Conservation (phyloP, 2,797 vertebrate species). For the Paramormyrops hopkinsi region DNA sequence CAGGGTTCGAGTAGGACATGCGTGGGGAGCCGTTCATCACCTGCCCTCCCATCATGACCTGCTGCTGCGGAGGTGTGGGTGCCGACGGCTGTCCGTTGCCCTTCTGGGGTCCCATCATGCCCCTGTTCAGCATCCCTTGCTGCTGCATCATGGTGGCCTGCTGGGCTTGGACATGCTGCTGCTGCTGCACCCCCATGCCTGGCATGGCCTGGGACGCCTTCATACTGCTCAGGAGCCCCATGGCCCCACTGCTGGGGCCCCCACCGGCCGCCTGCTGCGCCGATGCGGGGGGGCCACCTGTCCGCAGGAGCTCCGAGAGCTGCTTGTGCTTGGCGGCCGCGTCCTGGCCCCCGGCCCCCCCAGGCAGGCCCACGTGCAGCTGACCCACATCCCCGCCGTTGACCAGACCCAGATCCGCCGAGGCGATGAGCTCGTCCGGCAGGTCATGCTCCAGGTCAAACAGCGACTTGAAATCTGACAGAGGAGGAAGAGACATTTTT, state of each 20-base stretch:
- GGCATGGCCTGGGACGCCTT: constrained; percentile 74
- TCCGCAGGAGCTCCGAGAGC: constrained; percentile 85
- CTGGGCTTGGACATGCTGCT: constrained; percentile 32
- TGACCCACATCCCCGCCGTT: constrained; percentile 84
- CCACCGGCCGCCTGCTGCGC: constrained; percentile 38
- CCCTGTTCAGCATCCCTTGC: constrained; percentile 66
- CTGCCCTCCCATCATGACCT: constrained; percentile 85
- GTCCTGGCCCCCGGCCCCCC: constrained; percentile 71
- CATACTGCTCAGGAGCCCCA: constrained; percentile 83
- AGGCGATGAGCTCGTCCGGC: constrained; percentile 94
- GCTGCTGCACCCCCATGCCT: constrained; percentile 63
- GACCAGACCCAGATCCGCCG: constrained; percentile 80
- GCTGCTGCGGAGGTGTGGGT: constrained; percentile 37
- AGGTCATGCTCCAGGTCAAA: constrained; percentile 97
- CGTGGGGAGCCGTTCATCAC: constrained; percentile 90
- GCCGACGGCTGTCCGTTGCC: constrained; percentile 62
- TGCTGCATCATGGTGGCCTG: constrained; percentile 59
- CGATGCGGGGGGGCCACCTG: constrained; percentile 59
- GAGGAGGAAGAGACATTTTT: constrained; percentile 20
- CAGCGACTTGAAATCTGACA: constrained; percentile 85
- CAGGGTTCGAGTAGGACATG: constrained; percentile 76
- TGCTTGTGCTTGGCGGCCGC: constrained; percentile 97
- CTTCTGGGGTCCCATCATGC: constrained; percentile 77
- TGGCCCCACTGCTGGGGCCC: constrained; percentile 50
- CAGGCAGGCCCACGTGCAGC: constrained; percentile 78